Base-by-base conservation (phyloP, 2,888 invertebrate genomes). In the Eupithecia centaureata region DNA sequence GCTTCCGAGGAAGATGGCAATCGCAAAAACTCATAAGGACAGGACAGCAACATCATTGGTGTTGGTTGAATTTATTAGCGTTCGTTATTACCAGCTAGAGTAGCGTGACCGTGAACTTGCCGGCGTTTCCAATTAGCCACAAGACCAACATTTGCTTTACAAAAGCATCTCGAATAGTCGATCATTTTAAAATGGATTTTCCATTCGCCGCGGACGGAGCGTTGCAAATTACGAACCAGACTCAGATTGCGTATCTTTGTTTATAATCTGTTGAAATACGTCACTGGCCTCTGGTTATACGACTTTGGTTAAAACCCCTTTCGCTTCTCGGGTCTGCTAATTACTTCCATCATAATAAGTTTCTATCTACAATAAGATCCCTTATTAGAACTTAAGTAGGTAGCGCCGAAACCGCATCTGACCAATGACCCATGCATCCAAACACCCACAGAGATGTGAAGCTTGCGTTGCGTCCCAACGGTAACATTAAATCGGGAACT, bases 81-180 rank as follows among this genome's bases (percentile, higher is more conserved):
- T 28, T 32, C 28, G 56, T 12, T 22, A 54, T 57, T 30, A 5
- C 30, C 32, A 32, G 57, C 57, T 57, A 13, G 10, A 32, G 32
- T 27, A 22, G 47, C 47, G 47, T 35, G 63, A 30, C 56, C 63
- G 7, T 64, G 57, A 68, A 61, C 63, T 60, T 63, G 5, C 51
- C 32, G 47, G 51, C 61, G 61, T 62, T 56, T 63, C 54, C 63
- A 60, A 66, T 61, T 61, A 66, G 42, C 56, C 15, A 25, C 42
- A 42, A 51, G 58, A 67, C 13, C 32, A 62, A 58, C 62, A 30
- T 51, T 66, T 22, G n/a, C 30, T 47, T 54, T 42, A 52, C 52
- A 61, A 52, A 30, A 18, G 35, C 33, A n/a, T 66, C 28, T 54
- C 54, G 22, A 52, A 27, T 33, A 8, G 15, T 56, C 32, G 18